Percentiles rank a stretch among this genome's conserved stretches.
Conservation (phyloP, 2,888 invertebrate genomes). For the Leptinotarsa peninsularis region DNA sequence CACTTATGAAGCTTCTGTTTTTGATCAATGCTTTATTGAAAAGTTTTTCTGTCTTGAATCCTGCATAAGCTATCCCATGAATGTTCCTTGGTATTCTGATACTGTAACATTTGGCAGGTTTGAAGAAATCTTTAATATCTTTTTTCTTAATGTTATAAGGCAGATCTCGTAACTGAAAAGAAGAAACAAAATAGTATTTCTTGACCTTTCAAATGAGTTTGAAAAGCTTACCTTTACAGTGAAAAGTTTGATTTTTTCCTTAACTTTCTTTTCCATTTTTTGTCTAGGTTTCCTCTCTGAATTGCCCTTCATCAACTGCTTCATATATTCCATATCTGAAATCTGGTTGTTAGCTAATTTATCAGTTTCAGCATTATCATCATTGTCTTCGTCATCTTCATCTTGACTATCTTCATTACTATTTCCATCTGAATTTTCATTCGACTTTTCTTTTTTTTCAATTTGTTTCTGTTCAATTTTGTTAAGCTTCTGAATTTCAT, state of each 20-base stretch:
- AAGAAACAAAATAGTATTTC: slow-evolving; percentile 4
- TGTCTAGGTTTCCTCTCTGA: slow-evolving; percentile 58
- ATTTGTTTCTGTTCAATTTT: slow-evolving; percentile 48
- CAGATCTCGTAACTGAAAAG: slow-evolving; percentile 69
- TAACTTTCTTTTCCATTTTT: slow-evolving; percentile 64
- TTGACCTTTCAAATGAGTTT: neutral
- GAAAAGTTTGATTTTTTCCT: slow-evolving; percentile 66
- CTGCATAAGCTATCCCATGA: slow-evolving; percentile 91
- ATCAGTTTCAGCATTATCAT: slow-evolving; percentile 47
- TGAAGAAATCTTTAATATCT: slow-evolving; percentile 86
- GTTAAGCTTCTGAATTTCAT: slow-evolving; percentile 56
- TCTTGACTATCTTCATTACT: slow-evolving; percentile 60
- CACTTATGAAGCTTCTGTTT: slow-evolving; percentile 88
- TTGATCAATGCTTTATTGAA: slow-evolving; percentile 84
- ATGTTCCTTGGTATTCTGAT: slow-evolving; percentile 82
- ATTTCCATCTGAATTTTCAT: slow-evolving; percentile 57
- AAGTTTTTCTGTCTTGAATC: slow-evolving; percentile 86
- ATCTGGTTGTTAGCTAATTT: slow-evolving; percentile 80
- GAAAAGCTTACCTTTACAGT: slow-evolving; percentile 71
- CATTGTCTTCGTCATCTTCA: slow-evolving; percentile 49
- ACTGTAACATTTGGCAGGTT: slow-evolving; percentile 81
- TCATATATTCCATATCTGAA: slow-evolving; percentile 84
- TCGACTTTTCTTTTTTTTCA: slow-evolving; percentile 60
- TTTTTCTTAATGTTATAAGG: slow-evolving; percentile 66
- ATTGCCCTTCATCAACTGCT: slow-evolving; percentile 69